phyloP scores from a whole-genome alignment of 2,797 vertebrate species.

The Enteromius paludinosus region DNA sequence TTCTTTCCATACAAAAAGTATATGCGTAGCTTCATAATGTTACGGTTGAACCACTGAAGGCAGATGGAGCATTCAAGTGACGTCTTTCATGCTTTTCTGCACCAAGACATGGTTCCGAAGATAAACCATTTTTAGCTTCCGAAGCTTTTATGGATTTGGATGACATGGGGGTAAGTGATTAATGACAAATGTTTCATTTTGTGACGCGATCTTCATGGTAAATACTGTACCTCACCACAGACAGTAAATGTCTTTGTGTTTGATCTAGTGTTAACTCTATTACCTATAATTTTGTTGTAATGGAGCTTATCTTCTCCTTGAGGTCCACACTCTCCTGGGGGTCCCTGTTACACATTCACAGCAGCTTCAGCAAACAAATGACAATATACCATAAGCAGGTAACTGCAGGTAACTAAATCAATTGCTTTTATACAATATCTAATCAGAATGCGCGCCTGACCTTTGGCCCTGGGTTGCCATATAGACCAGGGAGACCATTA shows the following conservation, averaged over 20 bases:
- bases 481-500: slow-evolving; percentile 44
- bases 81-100: too few species aligned
- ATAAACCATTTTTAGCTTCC: too few species aligned
- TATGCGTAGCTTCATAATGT: too few species aligned
- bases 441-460: slow-evolving; percentile 8
- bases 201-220: not conserved
- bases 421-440: not conserved
- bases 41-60: too few species aligned
- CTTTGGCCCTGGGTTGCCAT: slow-evolving; percentile 43
- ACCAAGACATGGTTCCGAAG: too few species aligned
- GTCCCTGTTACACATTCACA: slow-evolving; percentile 35
- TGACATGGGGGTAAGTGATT: too few species aligned
- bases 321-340: slow-evolving; percentile 23
- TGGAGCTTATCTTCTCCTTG: not conserved
- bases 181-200: too few species aligned
- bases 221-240: not conserved
- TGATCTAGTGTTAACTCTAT: not conserved
- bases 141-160: too few species aligned
- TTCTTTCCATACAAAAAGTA: too few species aligned
- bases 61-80: too few species aligned
- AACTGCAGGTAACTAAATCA: not conserved
- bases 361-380: not conserved
- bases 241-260: not conserved
- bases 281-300: not conserved
- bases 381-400: not conserved